Base-by-base conservation (phyloP, 2,797 vertebrate species). In the Acipenser ruthenus region DNA sequence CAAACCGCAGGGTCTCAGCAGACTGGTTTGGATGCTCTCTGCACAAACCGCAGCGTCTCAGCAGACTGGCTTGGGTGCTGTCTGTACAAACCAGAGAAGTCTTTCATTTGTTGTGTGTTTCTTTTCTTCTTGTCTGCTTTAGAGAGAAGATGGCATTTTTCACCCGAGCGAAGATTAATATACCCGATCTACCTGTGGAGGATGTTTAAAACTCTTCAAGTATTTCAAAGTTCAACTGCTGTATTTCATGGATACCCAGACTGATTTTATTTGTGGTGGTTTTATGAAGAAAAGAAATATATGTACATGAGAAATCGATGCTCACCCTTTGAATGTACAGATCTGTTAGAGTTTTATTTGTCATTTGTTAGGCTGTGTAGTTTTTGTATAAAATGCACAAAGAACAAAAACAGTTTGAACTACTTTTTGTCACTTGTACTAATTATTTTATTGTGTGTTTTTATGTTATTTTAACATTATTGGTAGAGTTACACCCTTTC, bases 101-200 rank as follows among this genome's bases (percentile, higher is more conserved):
- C 23, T 37, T 37, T 37, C 23, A 37, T 37, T 37, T 37, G 23
- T 37, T 37, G 23, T 37, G 23, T 37, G 23, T 37, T 37, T 37
- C 23, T 37, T 37, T 37, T 48, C 6, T 47, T 73, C 66, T 9
- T 69, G 65, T 72, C 52, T 73, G 72, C 78, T 75, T 10, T 72
- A 99, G 96, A 82, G 96, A 98, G 90, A 99, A 99, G 86, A 98
- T 99, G 95, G 95, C 94, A 0, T 99, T 98, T 86, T 98, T 99
- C 86, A 99, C 96, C 0, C 89, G 93, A 77, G 93, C 92, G 0
- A 93, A 93, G 83, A 88, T 88, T 73, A 92, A 91, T 73, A 92
- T 98, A 76, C 93, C 94, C 6, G 80, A 92, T 1, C 92, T 99
- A 68, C 95, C 93, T 63, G 93, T 91, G 0, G 94, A 97, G 0